Base-by-base conservation (phyloP, 2,113 vertebrate species). In the Odocoileus virginianus region DNA sequence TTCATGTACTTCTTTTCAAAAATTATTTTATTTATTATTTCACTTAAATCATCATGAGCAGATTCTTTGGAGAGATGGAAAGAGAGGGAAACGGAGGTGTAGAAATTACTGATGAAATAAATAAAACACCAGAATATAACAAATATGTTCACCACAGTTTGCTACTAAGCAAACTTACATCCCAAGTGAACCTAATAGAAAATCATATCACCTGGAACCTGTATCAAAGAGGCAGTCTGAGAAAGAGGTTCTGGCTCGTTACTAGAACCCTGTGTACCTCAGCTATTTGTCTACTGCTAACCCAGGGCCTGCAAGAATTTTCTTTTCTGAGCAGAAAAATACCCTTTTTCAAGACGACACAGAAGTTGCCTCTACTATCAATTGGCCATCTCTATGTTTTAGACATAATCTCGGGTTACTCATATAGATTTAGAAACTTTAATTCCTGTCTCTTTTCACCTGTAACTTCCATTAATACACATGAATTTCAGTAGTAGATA, bases 11-110 rank as follows among this genome's bases (percentile, higher is more conserved):
- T 43, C 23, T 55, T 57, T 40, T 50, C 28, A 33, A 81, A 76
- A 33, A 76, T 92, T 85, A 79, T 91, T 58, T 89, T 81, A 85
- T 25, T 74, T 10, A 57, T 87, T 58, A 96, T 25, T 71, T 97
- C 67, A 50, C 50, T 87, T 90, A 43, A 15, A 78, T 60, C 47
- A 55, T 23, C 52, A 52, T n/a, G 21, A 93, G 23, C 14, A 93
- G 57, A 93, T 74, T 71, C 28, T 95, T 95, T 40, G 81, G n/a
- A 43, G n/a, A 23, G 30, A 97, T 36, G 40, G 58, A 79, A 71
- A 81, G 7, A 23, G 36, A 96, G 50, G 47, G 58, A 79, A 71
- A 81, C 1, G 52, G 25, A 74, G 61, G 14, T 76, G 21, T 12
- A 54, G 82, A 88, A 60, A 14, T 33, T 45, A 87, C 2, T 47